Percentiles rank a stretch among this genome's conserved stretches.
phyloP scores from a whole-genome alignment of 1,140 invertebrate genomes.

The Aphaenogaster rudis region DNA sequence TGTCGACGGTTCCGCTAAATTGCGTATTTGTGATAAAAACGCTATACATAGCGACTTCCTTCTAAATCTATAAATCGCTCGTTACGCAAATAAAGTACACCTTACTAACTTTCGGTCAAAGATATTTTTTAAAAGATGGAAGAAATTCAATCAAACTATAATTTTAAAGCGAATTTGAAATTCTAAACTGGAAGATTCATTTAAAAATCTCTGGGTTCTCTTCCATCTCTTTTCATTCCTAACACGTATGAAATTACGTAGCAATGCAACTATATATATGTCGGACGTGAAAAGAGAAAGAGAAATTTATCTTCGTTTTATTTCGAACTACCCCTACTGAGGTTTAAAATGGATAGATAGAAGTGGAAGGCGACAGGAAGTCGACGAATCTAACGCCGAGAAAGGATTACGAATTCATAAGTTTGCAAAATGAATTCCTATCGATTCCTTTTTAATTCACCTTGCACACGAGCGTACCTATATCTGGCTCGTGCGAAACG shows the following conservation, averaged over 20 bases:
- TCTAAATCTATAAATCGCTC: background rate
- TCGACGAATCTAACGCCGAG: background rate
- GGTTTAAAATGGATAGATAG: background rate
- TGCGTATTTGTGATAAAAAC: background rate
- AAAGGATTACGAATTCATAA: constrained; percentile 14
- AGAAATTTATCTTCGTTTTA: background rate
- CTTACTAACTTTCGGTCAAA: background rate
- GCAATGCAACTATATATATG: background rate
- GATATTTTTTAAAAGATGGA: background rate
- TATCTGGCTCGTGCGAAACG: background rate
- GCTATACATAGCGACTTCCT: background rate
- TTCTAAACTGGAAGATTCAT: background rate
- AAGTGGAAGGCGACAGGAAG: background rate
- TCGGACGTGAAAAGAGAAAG: background rate
- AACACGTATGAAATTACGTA: background rate
- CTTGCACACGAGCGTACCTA: background rate
- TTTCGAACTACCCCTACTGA: background rate
- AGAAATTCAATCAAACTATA: background rate
- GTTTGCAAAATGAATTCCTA: background rate
- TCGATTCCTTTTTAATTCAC: constrained; percentile 16
- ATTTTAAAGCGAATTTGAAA: background rate
- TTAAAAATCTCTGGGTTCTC: background rate
- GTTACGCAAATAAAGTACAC: background rate
- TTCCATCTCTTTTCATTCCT: background rate
- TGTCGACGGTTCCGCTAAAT: constrained; percentile 29